Evolutionary conservation across 1,140 invertebrate genomes (phyloP).

Genomic region (Ruditapes philippinarum): DNA sequence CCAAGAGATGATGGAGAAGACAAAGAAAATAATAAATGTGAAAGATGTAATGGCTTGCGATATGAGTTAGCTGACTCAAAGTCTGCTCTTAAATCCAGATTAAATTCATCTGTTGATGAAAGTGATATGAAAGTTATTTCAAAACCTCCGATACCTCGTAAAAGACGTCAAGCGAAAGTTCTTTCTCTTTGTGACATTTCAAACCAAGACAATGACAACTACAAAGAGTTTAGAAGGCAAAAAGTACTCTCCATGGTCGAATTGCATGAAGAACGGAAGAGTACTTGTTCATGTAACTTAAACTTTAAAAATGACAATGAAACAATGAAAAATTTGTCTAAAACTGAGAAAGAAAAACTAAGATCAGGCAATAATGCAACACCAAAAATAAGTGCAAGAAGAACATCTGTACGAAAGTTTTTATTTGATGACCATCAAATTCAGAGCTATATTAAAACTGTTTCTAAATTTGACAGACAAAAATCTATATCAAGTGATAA

Average conservation of each 20-base stretch:
- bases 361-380: neutral
- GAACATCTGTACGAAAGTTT: conserved; percentile 17
- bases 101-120: neutral
- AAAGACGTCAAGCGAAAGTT: conserved; percentile 2
- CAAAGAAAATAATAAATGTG: neutral
- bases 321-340: neutral
- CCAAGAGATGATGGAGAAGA: neutral
- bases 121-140: neutral
- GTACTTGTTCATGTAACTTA: neutral
- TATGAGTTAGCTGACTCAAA: neutral
- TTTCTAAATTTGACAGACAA: conserved; percentile 17
- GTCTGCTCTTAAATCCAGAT: neutral
- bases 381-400: conserved; percentile 4
- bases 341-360: too few species aligned
- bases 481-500: conserved; percentile 59
- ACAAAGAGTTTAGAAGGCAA: neutral
- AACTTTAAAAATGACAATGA: neutral
- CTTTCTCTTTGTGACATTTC: conserved; percentile 45
- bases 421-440: conserved; percentile 58
- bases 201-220: neutral
- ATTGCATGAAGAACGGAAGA: conserved; percentile 2
- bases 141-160: conserved; percentile 55
- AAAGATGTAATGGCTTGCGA: conserved; percentile 1
- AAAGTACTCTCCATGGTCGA: conserved; percentile 25
- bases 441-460: conserved; percentile 29